Evolutionary conservation across 2,113 vertebrate species (phyloP), one percentile per base, ranked within the genome.

Genomic region (Equus quagga): DNA sequence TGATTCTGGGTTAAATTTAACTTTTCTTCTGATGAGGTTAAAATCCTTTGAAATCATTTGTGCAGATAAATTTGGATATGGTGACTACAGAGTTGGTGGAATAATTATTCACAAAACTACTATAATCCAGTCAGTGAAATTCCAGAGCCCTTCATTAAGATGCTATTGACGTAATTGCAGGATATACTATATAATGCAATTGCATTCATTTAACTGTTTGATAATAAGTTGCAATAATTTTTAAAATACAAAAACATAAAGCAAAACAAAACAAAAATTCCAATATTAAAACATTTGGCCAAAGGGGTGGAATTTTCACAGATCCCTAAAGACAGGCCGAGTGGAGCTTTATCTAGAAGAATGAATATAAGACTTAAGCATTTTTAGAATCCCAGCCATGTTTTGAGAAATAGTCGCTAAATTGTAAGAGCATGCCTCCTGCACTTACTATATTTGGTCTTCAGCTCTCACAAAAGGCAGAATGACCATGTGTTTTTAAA

Each of bases 381-480:
- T 93, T 93, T 89, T 96, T 14, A 0, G 80, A 95, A 96, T 64
- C 73, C 79, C 92, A 97, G 91, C 41, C 91, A 90, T 72, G 85
- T 98, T 98, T 85, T 98, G 92, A 69, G 58, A 80, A 64, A 65
- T 46, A 31, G 56, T 86, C 89, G 51, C 78, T 97, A 90, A 96
- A 94, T 12, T 86, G 36, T 89, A 97, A 26, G 81, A 97, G 97
- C 96, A 96, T 89, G 78, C 95, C 94, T 98, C 93, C 83, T 97
- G 78, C 31, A 83, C 56, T 94, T 65, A 87, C 93, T 97, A 79
- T 95, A 97, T 92, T 97, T 98, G 97, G 83, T 78, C 82, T 84
- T 0, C 91, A 58, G 70, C 93, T 75, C 9, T 81, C 87, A 93
- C 78, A 96, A 96, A 97, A 90, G 89, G 64, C 44, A 75, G 70